Base-by-base conservation (phyloP, 23 tunicate genomes). In the Phallusia fumigata region DNA sequence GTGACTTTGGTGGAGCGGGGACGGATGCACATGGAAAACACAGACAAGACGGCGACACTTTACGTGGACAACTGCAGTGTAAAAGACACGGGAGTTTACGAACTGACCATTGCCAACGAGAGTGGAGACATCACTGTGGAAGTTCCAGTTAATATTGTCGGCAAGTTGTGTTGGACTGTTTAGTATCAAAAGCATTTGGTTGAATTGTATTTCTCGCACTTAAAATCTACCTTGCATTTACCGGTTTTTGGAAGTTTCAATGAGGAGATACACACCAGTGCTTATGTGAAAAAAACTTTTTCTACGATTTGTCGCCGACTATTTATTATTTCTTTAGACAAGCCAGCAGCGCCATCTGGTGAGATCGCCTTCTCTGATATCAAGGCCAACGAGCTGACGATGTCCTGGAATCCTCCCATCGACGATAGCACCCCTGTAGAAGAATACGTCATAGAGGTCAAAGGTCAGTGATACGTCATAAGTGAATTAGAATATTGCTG, bases 331-430 rank as follows among this genome's bases (percentile, higher is more conserved):
- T n/a, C n/a, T n/a, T n/a, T 79, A 94, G 98, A 91, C 83, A 89
- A 94, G 74, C 98, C 98, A 0, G 84, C 79, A 32, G 65, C 98
- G 28, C 98, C 98, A 0, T 89, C 94, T 18, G 98, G 98, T 19
- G 94, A 94, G 51, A 86, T 94, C 76, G 86, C 82, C 31, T 50
- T 94, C 79, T 84, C 90, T 36, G 94, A 94, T 35, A 52, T 94
- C 32, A 85, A 79, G 44, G 78, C 84, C 22, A 84, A 86, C 65
- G 77, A 84, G 6, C 86, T 86, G 19, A 74, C 83, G 18, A 36
- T 94, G 80, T 80, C 85, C 21, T 94, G 98, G 98, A 92, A 94
- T 33, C 90, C 94, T 26, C 94, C 98, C 22, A 85, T 94, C 80
- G 90, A 94, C 73, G 75, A 85, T 0, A 76, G 78, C 5, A 53